Percentiles rank a stretch among this genome's conserved stretches.
phyloP scores from a whole-genome alignment of 35 echinoderm and acorn worm species.

The Heliocidaris erythrogramma region DNA sequence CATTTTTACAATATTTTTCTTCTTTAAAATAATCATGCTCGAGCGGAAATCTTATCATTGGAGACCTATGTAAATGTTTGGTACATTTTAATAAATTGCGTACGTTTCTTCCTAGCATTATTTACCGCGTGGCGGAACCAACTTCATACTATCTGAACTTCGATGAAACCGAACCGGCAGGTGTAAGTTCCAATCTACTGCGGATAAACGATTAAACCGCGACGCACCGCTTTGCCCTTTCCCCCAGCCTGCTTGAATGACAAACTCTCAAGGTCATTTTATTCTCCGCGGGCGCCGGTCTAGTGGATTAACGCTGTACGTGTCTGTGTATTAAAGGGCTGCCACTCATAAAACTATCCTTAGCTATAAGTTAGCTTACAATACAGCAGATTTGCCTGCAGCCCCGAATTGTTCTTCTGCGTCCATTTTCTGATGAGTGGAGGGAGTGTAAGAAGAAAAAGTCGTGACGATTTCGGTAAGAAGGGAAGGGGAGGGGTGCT shows the following conservation, averaged over 20 bases:
- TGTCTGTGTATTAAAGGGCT: neutral
- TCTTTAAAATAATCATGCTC: no score
- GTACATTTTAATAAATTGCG: neutral
- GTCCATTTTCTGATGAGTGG: neutral
- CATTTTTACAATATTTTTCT: no score
- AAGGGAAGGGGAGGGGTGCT: neutral
- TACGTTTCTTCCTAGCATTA: neutral
- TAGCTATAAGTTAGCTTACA: no score
- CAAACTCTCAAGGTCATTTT: neutral
- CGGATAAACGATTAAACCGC: neutral
- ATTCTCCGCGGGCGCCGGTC: neutral
- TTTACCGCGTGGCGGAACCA: neutral
- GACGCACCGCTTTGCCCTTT: neutral
- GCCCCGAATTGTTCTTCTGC: neutral
- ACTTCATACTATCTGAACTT: neutral
- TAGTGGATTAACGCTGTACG: neutral
- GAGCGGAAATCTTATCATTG: no score
- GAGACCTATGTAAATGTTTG: neutral
- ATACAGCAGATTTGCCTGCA: neutral
- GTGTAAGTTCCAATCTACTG: conserved; percentile 1
- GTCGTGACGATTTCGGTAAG: neutral
- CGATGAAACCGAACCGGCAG: neutral
- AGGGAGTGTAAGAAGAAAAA: neutral
- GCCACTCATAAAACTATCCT: neutral
- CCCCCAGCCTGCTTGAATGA: neutral